These are phyloP conservation scores for Ommatoiulus sabulosus DNA, from an alignment of 2,888 invertebrate species.

Conservation along the genomic window DNA sequence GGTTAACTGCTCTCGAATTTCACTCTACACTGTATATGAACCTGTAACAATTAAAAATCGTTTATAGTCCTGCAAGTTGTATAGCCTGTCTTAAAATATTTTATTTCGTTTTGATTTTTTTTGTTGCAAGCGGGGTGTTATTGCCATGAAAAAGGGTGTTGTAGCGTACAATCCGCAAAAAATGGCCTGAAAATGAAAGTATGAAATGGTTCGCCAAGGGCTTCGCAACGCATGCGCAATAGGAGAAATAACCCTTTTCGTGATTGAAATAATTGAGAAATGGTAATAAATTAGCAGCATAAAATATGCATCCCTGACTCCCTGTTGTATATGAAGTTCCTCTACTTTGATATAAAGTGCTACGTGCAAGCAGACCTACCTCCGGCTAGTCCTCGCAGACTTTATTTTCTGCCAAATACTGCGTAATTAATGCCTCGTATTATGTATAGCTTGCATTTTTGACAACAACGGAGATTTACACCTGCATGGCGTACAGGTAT, in stretches of 20 bases:
- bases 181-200: neutral
- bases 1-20: neutral
- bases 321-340: neutral
- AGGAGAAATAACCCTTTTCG: neutral
- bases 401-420: neutral
- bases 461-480: neutral
- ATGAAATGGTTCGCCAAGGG: neutral
- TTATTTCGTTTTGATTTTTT: neutral
- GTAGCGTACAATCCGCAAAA: neutral
- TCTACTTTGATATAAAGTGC: neutral
- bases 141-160: neutral
- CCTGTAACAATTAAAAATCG: neutral
- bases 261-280: neutral
- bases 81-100: neutral
- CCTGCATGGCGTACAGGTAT: neutral
- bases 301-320: slow-evolving; percentile 7
- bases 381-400: neutral
- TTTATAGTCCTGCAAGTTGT: neutral
- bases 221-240: neutral
- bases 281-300: neutral
- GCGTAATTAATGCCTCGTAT: neutral
- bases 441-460: neutral
- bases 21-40: neutral
- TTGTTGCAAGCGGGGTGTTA: neutral
- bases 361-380: neutral